Base-by-base conservation (phyloP, 2,113 vertebrate species). In the Emydocephalus ijimae region DNA sequence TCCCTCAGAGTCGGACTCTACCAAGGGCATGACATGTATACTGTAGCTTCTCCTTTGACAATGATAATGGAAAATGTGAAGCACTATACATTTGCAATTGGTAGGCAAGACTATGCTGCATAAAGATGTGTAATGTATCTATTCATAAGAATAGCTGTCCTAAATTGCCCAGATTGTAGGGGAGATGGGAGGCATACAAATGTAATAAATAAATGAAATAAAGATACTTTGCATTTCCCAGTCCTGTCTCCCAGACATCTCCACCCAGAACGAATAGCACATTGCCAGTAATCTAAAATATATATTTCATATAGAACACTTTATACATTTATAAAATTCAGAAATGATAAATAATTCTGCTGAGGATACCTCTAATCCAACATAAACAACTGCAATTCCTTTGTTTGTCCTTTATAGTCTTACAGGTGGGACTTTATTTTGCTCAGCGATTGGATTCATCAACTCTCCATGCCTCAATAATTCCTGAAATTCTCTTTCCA, bases 401-500 rank as follows among this genome's bases (percentile, higher is more conserved):
- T 48, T 91, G 26, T 34, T 94, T 3, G 54, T 39, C 87, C 93
- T 74, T 1, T 0, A 4, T 90, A 0, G 54, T 48, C 92, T 93
- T 92, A 93, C 56, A 55, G 50, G 56, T 43, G 52, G 87, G 56
- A 56, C 92, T 97, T 95, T 95, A 94, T 96, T 94, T 96, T 93
- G 18, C 89, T 34, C 90, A 20, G 81, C 29, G 34, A 94, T 61
- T 95, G 88, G 93, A 96, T 94, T 93, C 93, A 21, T 95, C 92
- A 55, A 91, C 61, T 91, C 91, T 95, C 95, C 97, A 97, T 89
- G 96, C 96, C 96, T 97, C 95, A 96, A 95, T 95, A 97, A 96
- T 94, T 95, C 94, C 97, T 93, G 95, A 97, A 96, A 97, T 97
- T 96, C 97, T 97, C 95, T 97, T 97, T 97, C 97, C 97, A 98